Base-by-base conservation (phyloP, 2,888 invertebrate species). In the Hipparchia semele region DNA sequence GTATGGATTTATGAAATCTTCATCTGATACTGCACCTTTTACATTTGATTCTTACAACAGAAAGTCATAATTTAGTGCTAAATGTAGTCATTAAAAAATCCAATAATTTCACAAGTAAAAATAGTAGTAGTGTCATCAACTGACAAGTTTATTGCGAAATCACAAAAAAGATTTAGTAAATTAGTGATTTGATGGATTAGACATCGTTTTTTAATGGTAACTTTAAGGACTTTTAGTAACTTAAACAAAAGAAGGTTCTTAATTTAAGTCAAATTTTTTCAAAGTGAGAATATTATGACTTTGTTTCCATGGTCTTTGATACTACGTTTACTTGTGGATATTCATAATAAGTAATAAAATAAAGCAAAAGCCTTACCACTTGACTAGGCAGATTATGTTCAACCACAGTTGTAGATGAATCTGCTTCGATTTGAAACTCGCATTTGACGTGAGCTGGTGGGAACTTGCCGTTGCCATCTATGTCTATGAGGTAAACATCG, bases 361-460 rank as follows among this genome's bases (percentile, higher is more conserved):
- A 49, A 49, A 53, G 9, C 1, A 67, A 66, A 39, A 23, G 76
- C 88, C 90, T 92, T 81, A 95, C 95, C 79, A 98, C 96, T 95
- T 98, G 98, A 83, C 97, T 98, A 0, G 98, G 98, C 59, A 98
- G 89, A 90, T 98, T 98, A 84, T 98, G 98, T 84, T 98, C 98
- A 0, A 98, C 98, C 78, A 98, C 98, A 0, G 96, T 96, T 5
- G 97, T 97, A 78, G 98, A 98, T 0, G 97, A 97, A 84, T 98
- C 97, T 74, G 97, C 97, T 81, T 97, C 95, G 60, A 97, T 97
- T 84, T 98, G 98, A 85, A 99, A 99, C 85, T 98, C 97, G 86
- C 99, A 99, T 81, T 98, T 96, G 0, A 99, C 98, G 82, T 98
- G 96, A 0, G 98, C 98, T 0, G 98, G 98, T 3, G 98, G 98